A percentile compares a stretch with the other conserved stretches of the same genome.
Conservation (phyloP, 2,888 invertebrate species). For the Diplolepis rosae region DNA sequence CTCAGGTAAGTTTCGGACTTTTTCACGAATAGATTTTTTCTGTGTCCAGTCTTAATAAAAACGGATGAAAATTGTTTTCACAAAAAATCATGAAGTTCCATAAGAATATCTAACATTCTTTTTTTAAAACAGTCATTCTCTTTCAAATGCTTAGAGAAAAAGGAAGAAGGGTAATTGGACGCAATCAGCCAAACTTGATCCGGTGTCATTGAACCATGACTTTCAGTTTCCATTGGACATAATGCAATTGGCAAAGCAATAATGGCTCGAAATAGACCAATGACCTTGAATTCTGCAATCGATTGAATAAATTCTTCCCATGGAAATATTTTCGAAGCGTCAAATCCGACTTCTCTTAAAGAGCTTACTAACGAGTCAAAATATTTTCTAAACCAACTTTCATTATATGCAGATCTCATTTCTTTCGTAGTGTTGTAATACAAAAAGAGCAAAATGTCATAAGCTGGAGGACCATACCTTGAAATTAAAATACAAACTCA, state of each 20-base stretch:
- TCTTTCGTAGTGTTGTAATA: constrained; percentile 64
- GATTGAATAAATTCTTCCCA: constrained; percentile 56
- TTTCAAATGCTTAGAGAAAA: constrained; percentile 55
- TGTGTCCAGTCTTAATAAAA: no score
- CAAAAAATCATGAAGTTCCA: constrained; percentile 55
- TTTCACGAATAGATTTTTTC: no score
- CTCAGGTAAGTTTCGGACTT: no score
- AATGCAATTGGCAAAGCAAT: constrained; percentile 62
- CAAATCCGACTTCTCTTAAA: constrained; percentile 50
- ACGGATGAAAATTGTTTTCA: background rate
- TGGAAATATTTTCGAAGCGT: constrained; percentile 48
- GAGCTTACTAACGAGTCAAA: constrained; percentile 51
- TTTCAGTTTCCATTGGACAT: constrained; percentile 51
- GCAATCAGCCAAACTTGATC: constrained; percentile 54
- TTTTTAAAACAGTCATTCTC: constrained; percentile 52
- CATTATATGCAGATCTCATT: constrained; percentile 54
- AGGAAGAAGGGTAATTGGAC: constrained; percentile 58
- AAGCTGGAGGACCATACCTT: constrained; percentile 65
- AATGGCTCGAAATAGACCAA: constrained; percentile 56
- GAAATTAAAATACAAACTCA: background rate
- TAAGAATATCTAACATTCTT: constrained; percentile 57
- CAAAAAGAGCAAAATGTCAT: constrained; percentile 67
- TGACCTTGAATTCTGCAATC: constrained; percentile 53
- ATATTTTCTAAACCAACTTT: constrained; percentile 61
- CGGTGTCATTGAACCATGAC: constrained; percentile 56